These are phyloP conservation scores for Parambassis ranga DNA, from an alignment of 2,797 vertebrate species.

Conservation along the genomic window DNA sequence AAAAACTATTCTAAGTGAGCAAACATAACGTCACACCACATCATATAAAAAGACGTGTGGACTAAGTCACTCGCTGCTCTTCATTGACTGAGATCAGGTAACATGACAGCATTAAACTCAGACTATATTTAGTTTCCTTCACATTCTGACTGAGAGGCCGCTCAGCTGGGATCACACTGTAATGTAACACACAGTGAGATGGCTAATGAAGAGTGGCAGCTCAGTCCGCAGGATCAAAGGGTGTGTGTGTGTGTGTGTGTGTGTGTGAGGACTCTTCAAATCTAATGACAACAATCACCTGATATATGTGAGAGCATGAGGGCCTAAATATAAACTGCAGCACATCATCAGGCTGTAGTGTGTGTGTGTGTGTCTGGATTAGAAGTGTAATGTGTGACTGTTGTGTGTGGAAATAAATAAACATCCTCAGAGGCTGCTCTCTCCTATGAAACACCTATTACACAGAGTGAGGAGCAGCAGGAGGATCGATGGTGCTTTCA, in stretches of 20 bases:
- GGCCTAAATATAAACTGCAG: slow-evolving; percentile 16
- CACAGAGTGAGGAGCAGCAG: too few relatives aligned
- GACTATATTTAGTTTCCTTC: slow-evolving; percentile 8
- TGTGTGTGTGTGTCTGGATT: not conserved
- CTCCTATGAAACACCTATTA: too few relatives aligned
- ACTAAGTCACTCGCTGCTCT: not conserved
- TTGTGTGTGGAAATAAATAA: not conserved
- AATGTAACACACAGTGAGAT: not conserved
- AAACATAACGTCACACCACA: not conserved
- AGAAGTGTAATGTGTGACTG: not conserved
- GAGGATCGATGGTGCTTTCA: too few relatives aligned
- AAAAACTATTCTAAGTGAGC: too few relatives aligned
- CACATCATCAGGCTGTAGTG: not conserved
- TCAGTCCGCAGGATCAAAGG: slow-evolving; percentile 23
- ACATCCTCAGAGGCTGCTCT: not conserved
- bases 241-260: not conserved
- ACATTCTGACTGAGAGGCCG: not conserved
- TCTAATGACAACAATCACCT: slow-evolving; percentile 22
- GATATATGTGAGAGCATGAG: slow-evolving; percentile 19
- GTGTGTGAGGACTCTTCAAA: not conserved
- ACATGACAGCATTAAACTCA: slow-evolving; percentile 13
- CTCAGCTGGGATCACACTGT: not conserved
- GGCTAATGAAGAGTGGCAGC: slow-evolving; percentile 39
- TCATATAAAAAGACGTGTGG: not conserved
- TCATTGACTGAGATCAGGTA: slow-evolving; percentile 26